phyloP scores from a whole-genome alignment of 1,140 invertebrate species.

The Caerostris darwini region DNA sequence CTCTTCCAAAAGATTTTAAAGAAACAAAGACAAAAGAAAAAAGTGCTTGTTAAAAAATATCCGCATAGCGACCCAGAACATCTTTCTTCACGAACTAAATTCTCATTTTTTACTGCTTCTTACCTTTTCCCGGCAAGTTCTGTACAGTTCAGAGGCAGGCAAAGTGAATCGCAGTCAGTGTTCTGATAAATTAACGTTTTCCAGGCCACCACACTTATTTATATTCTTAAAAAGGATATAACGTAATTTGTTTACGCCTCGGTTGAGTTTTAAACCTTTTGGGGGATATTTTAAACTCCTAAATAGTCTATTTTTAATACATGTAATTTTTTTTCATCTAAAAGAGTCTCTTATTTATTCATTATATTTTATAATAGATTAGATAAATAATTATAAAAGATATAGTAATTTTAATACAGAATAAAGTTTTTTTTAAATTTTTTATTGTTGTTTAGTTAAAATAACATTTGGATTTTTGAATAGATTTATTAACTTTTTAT shows the following conservation, averaged over 20 bases:
- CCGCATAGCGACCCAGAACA: background rate
- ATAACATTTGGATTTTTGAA: too few relatives aligned
- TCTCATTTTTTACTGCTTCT: background rate
- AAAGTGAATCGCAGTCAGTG: background rate
- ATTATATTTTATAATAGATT: too few relatives aligned
- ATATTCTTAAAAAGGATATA: background rate
- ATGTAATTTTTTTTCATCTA: too few relatives aligned
- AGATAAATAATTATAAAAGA: too few relatives aligned
- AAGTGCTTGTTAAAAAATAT: background rate
- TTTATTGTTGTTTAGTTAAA: too few relatives aligned
- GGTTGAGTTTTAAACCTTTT: background rate
- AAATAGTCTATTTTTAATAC: too few relatives aligned
- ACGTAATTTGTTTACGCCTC: background rate
- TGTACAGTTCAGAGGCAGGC: background rate
- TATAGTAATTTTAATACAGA: too few relatives aligned
- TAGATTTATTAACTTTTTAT: too few relatives aligned
- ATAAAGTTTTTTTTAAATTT: too few relatives aligned
- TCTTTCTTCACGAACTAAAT: background rate
- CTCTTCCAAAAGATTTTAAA: background rate
- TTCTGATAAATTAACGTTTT: slow-evolving; percentile 33
- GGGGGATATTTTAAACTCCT: too few relatives aligned
- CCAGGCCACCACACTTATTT: background rate
- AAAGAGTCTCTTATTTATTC: too few relatives aligned
- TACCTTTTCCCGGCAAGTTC: background rate
- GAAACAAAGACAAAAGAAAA: background rate